A percentile compares a stretch with the other conserved stretches of the same genome.
Conservation (phyloP, 2,113 vertebrate species). For the Geococcyx californianus region DNA sequence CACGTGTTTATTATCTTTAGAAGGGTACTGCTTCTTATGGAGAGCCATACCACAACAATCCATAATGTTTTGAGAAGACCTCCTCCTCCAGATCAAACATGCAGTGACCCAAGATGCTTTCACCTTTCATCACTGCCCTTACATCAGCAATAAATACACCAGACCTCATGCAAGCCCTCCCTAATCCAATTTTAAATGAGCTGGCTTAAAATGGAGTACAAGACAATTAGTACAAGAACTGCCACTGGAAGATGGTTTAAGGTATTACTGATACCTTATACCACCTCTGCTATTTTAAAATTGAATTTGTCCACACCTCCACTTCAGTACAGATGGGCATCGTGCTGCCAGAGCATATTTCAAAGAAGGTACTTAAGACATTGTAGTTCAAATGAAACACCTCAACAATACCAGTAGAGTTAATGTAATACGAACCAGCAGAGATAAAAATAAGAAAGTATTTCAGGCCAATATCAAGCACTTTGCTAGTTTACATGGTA, state of each 20-base stretch:
- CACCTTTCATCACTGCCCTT: not conserved
- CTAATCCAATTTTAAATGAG: not conserved
- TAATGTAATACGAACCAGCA: not conserved
- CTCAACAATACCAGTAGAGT: not conserved
- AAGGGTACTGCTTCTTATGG: not conserved
- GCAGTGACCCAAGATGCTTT: not conserved
- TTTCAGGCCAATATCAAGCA: not conserved
- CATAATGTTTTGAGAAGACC: not conserved
- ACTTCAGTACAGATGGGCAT: not conserved
- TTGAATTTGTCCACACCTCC: not conserved
- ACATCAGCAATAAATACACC: not conserved
- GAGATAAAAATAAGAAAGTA: not conserved
- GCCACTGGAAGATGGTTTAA: not conserved
- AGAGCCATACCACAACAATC: not conserved
- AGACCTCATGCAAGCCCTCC: not conserved
- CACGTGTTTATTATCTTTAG: not conserved
- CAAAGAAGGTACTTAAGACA: not conserved
- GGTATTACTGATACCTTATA: not conserved
- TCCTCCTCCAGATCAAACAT: not conserved
- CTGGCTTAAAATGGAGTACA: not conserved
- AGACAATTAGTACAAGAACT: not conserved
- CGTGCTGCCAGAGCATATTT: not conserved
- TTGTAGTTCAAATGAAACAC: not conserved
- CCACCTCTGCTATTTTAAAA: not conserved
- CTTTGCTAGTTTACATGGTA: not conserved